Evolutionary conservation across 2,797 vertebrate genomes (phyloP), one percentile per base, ranked within the genome.

Genomic region (Syngnathus rostellatus): DNA sequence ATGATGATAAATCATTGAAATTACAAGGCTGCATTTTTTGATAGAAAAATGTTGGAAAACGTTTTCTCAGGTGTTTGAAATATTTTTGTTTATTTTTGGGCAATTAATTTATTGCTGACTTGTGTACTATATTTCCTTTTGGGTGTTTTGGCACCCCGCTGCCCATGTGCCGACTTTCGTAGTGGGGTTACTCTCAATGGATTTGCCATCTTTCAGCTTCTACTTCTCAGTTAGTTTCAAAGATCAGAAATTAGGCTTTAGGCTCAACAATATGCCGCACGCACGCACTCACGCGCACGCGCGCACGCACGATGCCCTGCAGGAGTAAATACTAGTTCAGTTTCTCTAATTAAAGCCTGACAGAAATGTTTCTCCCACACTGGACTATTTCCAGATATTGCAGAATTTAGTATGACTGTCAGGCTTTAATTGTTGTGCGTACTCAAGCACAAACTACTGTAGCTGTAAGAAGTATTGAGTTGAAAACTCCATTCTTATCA

Each of bases 271-370:
- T 58, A n/a, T 51, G 63, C 41, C 16, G 23, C 51, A 54, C 21
- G 21, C 50, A 54, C 21, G 21, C 50, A 21, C n/a, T 21, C 50
- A 21, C 50, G 21, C 50, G 23, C 54, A 39, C 1, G 16, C 45
- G 67, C 57, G 50, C 46, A 11, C 41, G 39, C 61, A 61, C 62
- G 41, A 58, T 3, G 14, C 55, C 14, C 25, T 37, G 55, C 55
- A 58, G 55, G 62, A 76, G 70, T 72, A 68, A 73, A 64, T 69
- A 67, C 59, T 4, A 54, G 76, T 53, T 79, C 72, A 81, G 68
- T 21, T 45, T 19, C 64, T 77, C 70, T 83, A 81, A 88, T 87
- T 80, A 83, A 75, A 71, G 75, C 69, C 76, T 83, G 83, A 78
- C 85, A n/a, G n/a, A n/a, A n/a, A n/a, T n/a, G n/a, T n/a, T n/a